Evolutionary conservation across 2,113 vertebrate genomes (phyloP), one percentile per base, ranked within the genome.

Genomic region (Cnemophilus loriae): DNA sequence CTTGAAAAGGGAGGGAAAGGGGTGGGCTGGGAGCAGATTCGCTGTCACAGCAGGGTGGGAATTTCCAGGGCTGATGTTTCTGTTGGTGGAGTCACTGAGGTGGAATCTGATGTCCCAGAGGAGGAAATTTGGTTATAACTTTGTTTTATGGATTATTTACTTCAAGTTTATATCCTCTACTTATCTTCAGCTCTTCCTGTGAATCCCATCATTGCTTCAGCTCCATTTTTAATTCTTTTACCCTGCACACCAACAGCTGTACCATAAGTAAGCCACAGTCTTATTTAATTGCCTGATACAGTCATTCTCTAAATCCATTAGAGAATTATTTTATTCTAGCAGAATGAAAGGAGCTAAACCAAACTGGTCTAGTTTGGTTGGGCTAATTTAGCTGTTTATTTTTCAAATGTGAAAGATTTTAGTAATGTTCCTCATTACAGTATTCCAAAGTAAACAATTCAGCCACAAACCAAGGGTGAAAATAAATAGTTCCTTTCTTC

Each of bases 391-490:
- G 28, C 27, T 76, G 7, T 68, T n/a, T 84, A 13, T 65, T 73
- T 82, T 75, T 87, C 15, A 61, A 64, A 60, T 35, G 10, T 13
- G 46, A n/a, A 76, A 35, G 14, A 41, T n/a, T 64, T 60, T 18
- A 50, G 14, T 60, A 41, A 74, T 71, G 30, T 63, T 77, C 42
- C 75, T 75, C 28, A 52, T 42, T n/a, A 37, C 8, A 21, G 4
- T 44, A 33, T 73, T 94, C 77, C 33, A 92, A 86, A 83, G 32
- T 32, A 63, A 96, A 87, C n/a, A 59, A 28, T 42, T 79, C 63
- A 39, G 32, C 42, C 70, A 84, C 39, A 61, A 93, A 86, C 47
- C 35, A 68, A 13, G 2, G 2, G 32, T 61, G 46, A 42, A 90
- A 90, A 63, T 18, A 75, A 89, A 68, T 39, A 27, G 3, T 75